Evolutionary conservation across 2,113 vertebrate species (phyloP), one percentile per base, ranked within the genome.

Genomic region (Alligator sinensis): DNA sequence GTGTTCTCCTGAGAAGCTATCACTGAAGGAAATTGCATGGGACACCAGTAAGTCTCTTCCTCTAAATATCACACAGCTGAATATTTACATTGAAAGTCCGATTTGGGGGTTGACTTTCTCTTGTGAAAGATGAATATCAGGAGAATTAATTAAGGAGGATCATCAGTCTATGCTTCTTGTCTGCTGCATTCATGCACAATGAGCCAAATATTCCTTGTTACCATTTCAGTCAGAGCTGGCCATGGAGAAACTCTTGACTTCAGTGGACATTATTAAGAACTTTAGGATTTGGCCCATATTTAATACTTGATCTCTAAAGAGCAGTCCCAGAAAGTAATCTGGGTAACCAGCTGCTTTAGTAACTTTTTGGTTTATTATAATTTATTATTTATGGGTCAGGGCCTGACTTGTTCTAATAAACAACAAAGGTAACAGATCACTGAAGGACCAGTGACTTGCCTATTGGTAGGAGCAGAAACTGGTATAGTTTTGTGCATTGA

Each of bases 331-430:
- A 25, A 74, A 12, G 34, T 74, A 12, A 22, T 34, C 11, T 38
- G 11, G 70, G 11, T 47, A 74, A 47, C 38, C 58, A 64, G 25
- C 5, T 22, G 11, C 21, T 84, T 83, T 78, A 55, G 4, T 25
- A 59, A 10, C 4, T 3, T 86, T 84, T n/a, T 15, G 34, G 34
- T 47, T 34, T 47, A 74, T 13, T 74, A 22, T 74, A 13, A 15
- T 74, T 74, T 74, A 22, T 22, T 13, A 12, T 86, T 47, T 88
- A 84, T 10, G 30, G 89, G 77, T 60, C 85, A 59, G 9, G 55
- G 62, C 27, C 13, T 17, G 55, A 2, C 1, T 0, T 28, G 9
- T 22, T 11, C 9, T 13, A 1, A 0, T 2, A 1, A 3, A 27
- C 11, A 0, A 2, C 77, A 19, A 28, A 66, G 13, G 28, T 16